phyloP scores from a whole-genome alignment of 2,113 vertebrate species.

The Cygnus buccinator region DNA sequence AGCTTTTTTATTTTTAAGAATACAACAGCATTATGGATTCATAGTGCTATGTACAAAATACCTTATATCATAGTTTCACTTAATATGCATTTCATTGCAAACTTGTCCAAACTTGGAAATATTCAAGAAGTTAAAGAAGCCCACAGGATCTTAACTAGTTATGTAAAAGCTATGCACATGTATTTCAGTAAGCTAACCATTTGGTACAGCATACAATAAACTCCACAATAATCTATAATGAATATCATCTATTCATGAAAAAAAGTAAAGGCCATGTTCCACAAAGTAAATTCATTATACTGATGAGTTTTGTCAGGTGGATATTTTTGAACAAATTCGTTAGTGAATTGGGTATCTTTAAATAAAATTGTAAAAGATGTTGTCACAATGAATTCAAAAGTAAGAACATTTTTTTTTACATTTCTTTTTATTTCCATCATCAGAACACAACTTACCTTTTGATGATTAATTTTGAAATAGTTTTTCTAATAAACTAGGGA shows the following conservation, averaged over 20 bases:
- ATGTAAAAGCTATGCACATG: not conserved
- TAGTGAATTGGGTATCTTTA: not conserved
- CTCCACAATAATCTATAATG: not conserved
- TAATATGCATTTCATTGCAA: not conserved
- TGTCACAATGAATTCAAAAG: constrained; percentile 8
- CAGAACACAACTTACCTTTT: constrained; percentile 42
- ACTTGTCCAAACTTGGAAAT: not conserved
- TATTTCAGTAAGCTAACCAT: not conserved
- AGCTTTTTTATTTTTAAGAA: not conserved
- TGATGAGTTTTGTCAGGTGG: not conserved
- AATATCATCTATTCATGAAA: not conserved
- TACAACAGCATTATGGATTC: not conserved
- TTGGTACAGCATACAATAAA: constrained; percentile 19
- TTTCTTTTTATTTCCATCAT: constrained; percentile 34
- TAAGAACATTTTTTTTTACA: not conserved
- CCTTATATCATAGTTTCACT: not conserved
- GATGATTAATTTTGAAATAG: constrained; percentile 48
- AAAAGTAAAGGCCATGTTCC: not conserved
- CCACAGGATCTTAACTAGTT: not conserved
- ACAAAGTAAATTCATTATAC: constrained; percentile 29
- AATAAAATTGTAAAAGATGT: not conserved
- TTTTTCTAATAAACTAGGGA: constrained; percentile 57
- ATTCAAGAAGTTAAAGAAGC: not conserved
- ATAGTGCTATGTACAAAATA: not conserved
- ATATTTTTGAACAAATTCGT: not conserved